These are phyloP conservation scores for Chloropsis hardwickii DNA, from an alignment of 2,113 vertebrate species.

Conservation along the genomic window DNA sequence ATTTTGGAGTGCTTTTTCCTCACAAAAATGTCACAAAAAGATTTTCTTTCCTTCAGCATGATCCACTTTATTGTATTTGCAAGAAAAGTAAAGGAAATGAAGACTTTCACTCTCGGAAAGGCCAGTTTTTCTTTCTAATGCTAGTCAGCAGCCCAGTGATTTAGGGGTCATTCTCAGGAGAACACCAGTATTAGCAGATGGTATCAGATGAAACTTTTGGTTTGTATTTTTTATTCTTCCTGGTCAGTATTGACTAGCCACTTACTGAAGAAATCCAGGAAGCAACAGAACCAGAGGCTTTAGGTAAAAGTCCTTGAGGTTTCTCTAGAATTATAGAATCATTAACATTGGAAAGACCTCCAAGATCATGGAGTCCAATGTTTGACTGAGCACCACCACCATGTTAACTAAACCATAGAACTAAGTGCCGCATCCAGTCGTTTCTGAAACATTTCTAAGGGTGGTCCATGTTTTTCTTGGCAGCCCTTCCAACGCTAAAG, in stretches of 20 bases:
- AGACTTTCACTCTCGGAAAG: conserved; percentile 3
- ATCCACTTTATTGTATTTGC: neutral
- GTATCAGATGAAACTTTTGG: neutral
- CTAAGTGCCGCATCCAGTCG: neutral
- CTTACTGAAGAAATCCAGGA: neutral
- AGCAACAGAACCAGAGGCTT: neutral
- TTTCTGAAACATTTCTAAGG: neutral
- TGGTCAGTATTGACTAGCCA: neutral
- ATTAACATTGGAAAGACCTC: neutral
- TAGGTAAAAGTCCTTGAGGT: neutral
- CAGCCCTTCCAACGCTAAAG: neutral
- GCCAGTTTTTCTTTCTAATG: neutral
- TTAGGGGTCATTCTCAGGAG: neutral
- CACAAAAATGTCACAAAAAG: conserved; percentile 34
- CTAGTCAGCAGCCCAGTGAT: conserved; percentile 2
- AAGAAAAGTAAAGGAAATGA: conserved; percentile 46
- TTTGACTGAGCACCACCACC: neutral
- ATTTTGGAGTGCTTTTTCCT: conserved; percentile 32
- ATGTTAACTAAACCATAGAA: neutral
- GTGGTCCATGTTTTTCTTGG: neutral
- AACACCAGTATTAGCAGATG: neutral
- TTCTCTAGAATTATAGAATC: neutral
- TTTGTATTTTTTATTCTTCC: neutral
- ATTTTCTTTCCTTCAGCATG: conserved; percentile 8
- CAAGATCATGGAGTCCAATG: neutral